A percentile compares a stretch with the other conserved stretches of the same genome.
phyloP scores from a whole-genome alignment of 2,888 invertebrate species.

The Cephus pygmeus region DNA sequence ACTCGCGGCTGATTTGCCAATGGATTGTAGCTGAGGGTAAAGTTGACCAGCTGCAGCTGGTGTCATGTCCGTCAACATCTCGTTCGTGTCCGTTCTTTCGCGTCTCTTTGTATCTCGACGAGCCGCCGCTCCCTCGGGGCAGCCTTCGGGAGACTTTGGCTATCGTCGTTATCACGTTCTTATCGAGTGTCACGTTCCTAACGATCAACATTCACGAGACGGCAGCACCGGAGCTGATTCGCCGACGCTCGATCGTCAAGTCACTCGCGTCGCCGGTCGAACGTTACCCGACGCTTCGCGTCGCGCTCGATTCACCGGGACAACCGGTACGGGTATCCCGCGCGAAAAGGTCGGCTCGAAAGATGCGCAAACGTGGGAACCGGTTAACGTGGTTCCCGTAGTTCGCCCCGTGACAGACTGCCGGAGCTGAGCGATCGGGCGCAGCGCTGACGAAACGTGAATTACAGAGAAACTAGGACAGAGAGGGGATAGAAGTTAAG shows the following conservation, averaged over 20 bases:
- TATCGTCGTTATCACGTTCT: not conserved
- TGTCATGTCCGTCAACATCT: constrained; percentile 66
- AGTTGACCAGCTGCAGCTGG: constrained; percentile 66
- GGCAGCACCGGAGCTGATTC: not conserved
- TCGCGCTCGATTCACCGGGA: not conserved
- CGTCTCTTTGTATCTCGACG: not conserved
- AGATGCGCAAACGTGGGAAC: constrained; percentile 47
- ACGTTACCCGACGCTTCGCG: constrained; percentile 4
- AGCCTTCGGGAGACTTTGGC: not conserved
- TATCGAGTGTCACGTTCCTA: constrained; percentile 5
- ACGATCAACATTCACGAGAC: constrained; percentile 4
- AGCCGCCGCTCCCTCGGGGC: not conserved
- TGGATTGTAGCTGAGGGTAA: constrained; percentile 64
- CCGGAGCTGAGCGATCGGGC: constrained; percentile 55
- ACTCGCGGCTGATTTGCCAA: constrained; percentile 62
- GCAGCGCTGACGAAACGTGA: constrained; percentile 41
- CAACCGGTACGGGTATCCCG: not conserved
- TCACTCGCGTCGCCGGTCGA: not conserved
- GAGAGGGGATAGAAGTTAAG: constrained; percentile 17
- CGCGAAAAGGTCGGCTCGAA: constrained; percentile 9
- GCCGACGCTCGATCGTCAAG: not conserved
- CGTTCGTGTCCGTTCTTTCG: constrained; percentile 23
- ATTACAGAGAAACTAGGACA: constrained; percentile 17
- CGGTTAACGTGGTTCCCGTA: constrained; percentile 65
- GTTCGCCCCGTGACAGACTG: constrained; percentile 66